Evolutionary conservation across 1,140 invertebrate genomes (phyloP), one percentile per base, ranked within the genome.

Genomic region (Micrasema longulum): DNA sequence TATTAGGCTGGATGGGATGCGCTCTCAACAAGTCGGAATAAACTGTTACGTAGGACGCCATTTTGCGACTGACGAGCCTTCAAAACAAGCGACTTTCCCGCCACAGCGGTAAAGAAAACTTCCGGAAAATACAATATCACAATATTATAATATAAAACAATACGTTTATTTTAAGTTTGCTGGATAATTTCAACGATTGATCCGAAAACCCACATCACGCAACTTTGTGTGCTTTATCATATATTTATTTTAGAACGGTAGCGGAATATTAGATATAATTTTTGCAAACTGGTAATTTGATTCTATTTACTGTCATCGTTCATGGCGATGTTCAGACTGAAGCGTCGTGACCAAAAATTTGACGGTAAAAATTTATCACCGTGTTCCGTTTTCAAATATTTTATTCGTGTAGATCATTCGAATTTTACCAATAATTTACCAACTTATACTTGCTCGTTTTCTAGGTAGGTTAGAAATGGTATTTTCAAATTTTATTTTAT

Each of bases 11-110:
- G 4, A 73, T 41, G 16, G 52, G 64, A 63, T 73, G 71, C 1
- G 71, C 65, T 18, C 71, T 62, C 53, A 63, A 73, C 2, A 45
- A 41, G 16, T 68, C 65, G 31, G 71, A 73, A 52, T 73, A 73
- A 9, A 43, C 47, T 36, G 71, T 68, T 16, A 73, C 55, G 57
- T 53, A 68, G 16, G 65, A 50, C 65, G 53, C 26, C 26, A 57
- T 57, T 18, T 38, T 18, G 35, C 23, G 53, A 35, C 53, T 36
- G 53, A 12, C 7, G 26, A 31, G 26, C 26, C 26, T 31, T 31
- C 26, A 31, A 38, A 12, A 11, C 10, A 52, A 52, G 6, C 11
- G 2, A 22, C 48, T 22, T 52, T 52, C 26, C 26, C 26, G 26
- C 48, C 48, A 9, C 2, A n/a, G 23, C 10, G 31, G 5, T 1